Conservation (phyloP, 2,888 invertebrate genomes). For the Dryococelus australis region DNA sequence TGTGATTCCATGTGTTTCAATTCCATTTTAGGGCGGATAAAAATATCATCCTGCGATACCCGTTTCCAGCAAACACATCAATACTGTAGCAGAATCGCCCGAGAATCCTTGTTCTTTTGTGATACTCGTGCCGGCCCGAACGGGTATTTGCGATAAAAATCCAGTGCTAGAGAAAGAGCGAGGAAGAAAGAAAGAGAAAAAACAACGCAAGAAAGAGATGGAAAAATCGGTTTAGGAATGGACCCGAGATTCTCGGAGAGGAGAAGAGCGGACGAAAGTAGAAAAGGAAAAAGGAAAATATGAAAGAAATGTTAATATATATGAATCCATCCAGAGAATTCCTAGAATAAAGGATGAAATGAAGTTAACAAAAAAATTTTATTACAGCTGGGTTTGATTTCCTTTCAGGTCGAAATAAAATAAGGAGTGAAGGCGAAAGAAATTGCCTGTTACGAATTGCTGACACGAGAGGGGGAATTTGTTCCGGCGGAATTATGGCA, state of each 20-base stretch:
- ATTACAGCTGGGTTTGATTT: background rate
- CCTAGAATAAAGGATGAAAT: background rate
- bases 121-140: too few species aligned
- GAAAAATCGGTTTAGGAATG: background rate
- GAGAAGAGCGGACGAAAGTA: background rate
- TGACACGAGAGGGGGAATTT: background rate
- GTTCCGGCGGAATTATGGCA: background rate
- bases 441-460: constrained; percentile 16
- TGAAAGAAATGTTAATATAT: constrained; percentile 16
- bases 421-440: background rate
- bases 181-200: background rate
- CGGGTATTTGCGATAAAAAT: background rate
- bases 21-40: too few species aligned
- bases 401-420: background rate
- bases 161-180: background rate
- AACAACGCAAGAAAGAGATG: background rate
- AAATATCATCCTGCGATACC: too few species aligned
- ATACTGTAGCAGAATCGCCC: too few species aligned
- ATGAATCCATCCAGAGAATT: background rate
- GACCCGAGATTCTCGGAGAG: background rate
- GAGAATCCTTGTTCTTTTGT: too few species aligned
- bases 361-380: background rate
- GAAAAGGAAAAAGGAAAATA: background rate
- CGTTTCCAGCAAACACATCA: too few species aligned
- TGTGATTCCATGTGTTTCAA: too few species aligned